Evolutionary conservation across 2,888 invertebrate species (phyloP).

Genomic region (Ceramica pisi): DNA sequence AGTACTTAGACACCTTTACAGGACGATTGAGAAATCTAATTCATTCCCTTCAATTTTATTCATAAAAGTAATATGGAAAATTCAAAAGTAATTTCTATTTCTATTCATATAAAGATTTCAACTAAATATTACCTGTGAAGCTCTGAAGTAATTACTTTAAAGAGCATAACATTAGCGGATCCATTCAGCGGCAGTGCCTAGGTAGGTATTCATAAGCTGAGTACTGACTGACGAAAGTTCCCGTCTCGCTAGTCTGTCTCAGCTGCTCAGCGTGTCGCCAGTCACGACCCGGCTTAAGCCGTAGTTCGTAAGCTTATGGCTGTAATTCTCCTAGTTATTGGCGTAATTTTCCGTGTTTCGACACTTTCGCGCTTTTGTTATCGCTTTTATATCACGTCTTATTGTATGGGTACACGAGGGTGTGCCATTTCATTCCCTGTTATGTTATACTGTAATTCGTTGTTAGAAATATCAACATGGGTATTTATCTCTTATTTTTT

Average conservation of each 20-base stretch:
- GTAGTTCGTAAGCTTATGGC: conserved; percentile 6
- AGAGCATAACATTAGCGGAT: background rate
- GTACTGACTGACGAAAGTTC: background rate
- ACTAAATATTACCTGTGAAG: conserved; percentile 8
- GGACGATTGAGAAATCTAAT: background rate
- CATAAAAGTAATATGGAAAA: background rate
- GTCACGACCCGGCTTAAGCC: conserved; percentile 9
- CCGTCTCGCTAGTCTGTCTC: background rate
- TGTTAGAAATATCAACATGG: background rate
- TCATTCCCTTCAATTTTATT: no score
- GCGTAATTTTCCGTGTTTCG: conserved; percentile 11
- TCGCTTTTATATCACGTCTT: conserved; percentile 2
- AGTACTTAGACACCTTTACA: no score
- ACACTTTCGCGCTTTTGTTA: conserved; percentile 9
- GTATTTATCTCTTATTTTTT: background rate
- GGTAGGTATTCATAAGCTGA: background rate
- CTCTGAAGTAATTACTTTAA: background rate
- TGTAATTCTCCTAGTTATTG: conserved; percentile 28
- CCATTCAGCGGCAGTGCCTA: background rate
- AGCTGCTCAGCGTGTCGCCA: background rate
- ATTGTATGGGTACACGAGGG: background rate
- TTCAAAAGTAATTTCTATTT: background rate
- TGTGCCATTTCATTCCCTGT: background rate
- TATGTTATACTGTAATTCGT: background rate
- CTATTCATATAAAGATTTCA: background rate